These are phyloP conservation scores for Myocastor coypus DNA, from an alignment of 2,113 vertebrate genomes.

Conservation along the genomic window DNA sequence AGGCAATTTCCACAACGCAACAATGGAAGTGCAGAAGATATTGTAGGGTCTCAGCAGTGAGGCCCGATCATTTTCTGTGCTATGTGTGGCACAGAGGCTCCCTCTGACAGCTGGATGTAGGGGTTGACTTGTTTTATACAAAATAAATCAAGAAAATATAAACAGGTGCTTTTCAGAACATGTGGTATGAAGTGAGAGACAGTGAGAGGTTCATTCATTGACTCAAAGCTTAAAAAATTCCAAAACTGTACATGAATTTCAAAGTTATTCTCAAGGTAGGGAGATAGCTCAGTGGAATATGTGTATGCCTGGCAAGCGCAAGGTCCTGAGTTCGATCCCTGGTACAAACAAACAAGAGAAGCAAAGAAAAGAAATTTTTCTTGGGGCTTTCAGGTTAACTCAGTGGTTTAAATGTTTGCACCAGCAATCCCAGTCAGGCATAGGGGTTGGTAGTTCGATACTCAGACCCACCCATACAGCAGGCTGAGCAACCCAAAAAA, in stretches of 20 bases:
- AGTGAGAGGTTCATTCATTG: accelerated
- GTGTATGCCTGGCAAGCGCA: too few relatives aligned
- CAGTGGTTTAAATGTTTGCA: too few relatives aligned
- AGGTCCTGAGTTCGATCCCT: too few relatives aligned
- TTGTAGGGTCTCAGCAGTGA: background rate
- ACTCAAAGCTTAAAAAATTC: background rate
- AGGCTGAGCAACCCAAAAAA: too few relatives aligned
- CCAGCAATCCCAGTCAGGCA: too few relatives aligned
- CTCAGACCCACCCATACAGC: too few relatives aligned
- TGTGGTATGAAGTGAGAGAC: too few relatives aligned
- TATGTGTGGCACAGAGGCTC: background rate
- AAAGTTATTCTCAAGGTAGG: background rate
- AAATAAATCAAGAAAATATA: background rate
- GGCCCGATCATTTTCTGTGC: background rate
- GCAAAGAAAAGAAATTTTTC: too few relatives aligned
- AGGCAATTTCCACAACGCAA: background rate
- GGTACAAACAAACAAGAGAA: too few relatives aligned
- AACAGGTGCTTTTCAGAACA: background rate
- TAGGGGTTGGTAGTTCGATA: too few relatives aligned
- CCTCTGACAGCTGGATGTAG: background rate
- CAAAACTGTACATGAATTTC: background rate
- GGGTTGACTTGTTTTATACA: background rate
- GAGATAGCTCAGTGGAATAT: too few relatives aligned
- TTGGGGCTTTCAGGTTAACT: too few relatives aligned
- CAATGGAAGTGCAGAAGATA: accelerated